Conservation (phyloP, 2,113 vertebrate genomes). For the Nanorana parkeri region DNA sequence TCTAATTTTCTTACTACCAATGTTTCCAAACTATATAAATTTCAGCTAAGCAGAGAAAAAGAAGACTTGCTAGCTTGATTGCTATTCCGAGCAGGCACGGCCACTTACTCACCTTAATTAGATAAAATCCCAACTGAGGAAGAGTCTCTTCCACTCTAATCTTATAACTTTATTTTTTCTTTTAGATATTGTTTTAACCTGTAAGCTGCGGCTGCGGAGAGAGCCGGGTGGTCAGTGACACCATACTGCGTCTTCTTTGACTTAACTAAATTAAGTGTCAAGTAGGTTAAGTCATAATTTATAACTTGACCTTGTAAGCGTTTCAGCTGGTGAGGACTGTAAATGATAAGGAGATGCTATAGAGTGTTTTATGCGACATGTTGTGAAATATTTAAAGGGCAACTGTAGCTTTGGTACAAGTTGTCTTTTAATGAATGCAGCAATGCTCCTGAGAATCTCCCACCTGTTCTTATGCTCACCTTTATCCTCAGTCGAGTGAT, state of each 20-base stretch:
- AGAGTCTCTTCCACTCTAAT: slow-evolving; percentile 79
- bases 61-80: slow-evolving; percentile 85
- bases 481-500: too few species aligned
- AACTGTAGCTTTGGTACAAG: too few species aligned
- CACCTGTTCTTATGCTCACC: too few species aligned
- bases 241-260: background rate
- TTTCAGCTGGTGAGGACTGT: too few species aligned
- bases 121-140: slow-evolving; percentile 83
- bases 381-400: too few species aligned
- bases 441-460: too few species aligned
- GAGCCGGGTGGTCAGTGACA: background rate
- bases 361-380: too few species aligned
- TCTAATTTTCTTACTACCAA: slow-evolving; percentile 86
- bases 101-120: slow-evolving; percentile 87
- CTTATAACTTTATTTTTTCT: slow-evolving; percentile 78
- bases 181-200: slow-evolving; percentile 81
- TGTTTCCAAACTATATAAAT: slow-evolving; percentile 88
- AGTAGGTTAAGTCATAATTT: too few species aligned
- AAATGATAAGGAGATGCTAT: too few species aligned
- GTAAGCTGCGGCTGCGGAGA: slow-evolving; percentile 62
- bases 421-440: too few species aligned
- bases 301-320: too few species aligned
- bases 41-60: slow-evolving; percentile 88
- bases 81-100: slow-evolving; percentile 85
- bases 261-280: background rate